Evolutionary conservation across 1,140 invertebrate species (phyloP).

Genomic region (Anoplolepis gracilipes): DNA sequence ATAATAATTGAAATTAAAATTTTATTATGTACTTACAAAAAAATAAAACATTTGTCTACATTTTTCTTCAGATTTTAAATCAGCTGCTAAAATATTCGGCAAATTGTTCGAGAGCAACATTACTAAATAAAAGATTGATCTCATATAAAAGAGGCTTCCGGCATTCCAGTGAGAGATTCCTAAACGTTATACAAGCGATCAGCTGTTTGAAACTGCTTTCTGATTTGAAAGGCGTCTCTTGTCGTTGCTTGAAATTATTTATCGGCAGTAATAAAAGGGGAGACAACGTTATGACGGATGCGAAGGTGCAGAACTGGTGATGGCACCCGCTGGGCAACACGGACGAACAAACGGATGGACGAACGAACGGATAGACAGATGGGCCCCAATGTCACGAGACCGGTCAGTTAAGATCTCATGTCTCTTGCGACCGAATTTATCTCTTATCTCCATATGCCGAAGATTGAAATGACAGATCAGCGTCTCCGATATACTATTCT

Average conservation of each 20-base stretch:
- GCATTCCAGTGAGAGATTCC: not conserved
- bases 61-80: not conserved
- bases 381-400: conserved; percentile 79
- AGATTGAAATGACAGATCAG: conserved; percentile 76
- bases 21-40: not conserved
- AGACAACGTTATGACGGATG: conserved; percentile 81
- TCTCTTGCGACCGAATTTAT: conserved; percentile 76
- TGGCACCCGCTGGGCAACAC: conserved; percentile 82
- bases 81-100: not conserved
- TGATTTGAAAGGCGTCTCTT: conserved; percentile 42
- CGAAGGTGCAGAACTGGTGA: conserved; percentile 83
- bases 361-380: conserved; percentile 73
- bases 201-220: conserved; percentile 39
- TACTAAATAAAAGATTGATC: not conserved
- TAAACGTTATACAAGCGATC: conserved; percentile 43
- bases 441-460: conserved; percentile 77
- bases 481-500: conserved; percentile 65
- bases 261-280: conserved; percentile 73
- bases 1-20: not conserved
- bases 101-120: not conserved
- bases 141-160: conserved; percentile 14
- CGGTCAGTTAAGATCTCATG: conserved; percentile 82
- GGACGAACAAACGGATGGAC: conserved; percentile 75
- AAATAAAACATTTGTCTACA: not conserved
- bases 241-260: conserved; percentile 73